Conservation (phyloP, 2,888 invertebrate genomes). For the Aphidius colemani region DNA sequence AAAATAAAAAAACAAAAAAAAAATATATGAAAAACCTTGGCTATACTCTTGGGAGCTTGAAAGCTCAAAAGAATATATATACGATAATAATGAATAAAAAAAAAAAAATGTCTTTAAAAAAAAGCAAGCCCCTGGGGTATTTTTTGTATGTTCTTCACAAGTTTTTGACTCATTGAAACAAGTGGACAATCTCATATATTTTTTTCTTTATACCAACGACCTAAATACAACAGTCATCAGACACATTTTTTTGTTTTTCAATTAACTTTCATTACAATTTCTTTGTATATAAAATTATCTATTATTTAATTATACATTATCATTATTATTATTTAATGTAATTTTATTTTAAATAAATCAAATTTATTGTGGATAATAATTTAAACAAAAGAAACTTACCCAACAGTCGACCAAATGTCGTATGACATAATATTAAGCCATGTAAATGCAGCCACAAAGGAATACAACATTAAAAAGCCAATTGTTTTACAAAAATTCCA, state of each 20-base stretch:
- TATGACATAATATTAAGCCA: slow-evolving; percentile 83
- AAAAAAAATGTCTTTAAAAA: not conserved
- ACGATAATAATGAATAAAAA: too few relatives aligned
- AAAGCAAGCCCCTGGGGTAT: slow-evolving; percentile 2
- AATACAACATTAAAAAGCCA: slow-evolving; percentile 71
- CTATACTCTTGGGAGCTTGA: too few relatives aligned
- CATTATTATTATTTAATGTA: not conserved
- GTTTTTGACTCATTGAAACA: slow-evolving; percentile 8
- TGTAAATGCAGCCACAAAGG: slow-evolving; percentile 72
- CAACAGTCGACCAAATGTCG: slow-evolving; percentile 83
- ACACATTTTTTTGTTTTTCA: not conserved
- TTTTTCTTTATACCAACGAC: slow-evolving; percentile 19
- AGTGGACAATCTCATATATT: slow-evolving; percentile 13
- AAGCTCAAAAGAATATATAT: too few relatives aligned
- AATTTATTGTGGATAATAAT: too few relatives aligned
- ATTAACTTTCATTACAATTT: not conserved
- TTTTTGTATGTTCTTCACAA: slow-evolving; percentile 5
- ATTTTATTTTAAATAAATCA: slow-evolving; percentile 31
- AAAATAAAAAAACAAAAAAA: too few relatives aligned
- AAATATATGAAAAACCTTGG: too few relatives aligned
- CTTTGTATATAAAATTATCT: too few relatives aligned
- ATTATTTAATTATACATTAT: too few relatives aligned
- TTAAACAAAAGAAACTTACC: too few relatives aligned
- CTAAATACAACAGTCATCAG: slow-evolving; percentile 6
- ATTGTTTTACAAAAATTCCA: slow-evolving; percentile 61